Base-by-base conservation (phyloP, 2,797 vertebrate genomes). In the Benthosema pterotum region DNA sequence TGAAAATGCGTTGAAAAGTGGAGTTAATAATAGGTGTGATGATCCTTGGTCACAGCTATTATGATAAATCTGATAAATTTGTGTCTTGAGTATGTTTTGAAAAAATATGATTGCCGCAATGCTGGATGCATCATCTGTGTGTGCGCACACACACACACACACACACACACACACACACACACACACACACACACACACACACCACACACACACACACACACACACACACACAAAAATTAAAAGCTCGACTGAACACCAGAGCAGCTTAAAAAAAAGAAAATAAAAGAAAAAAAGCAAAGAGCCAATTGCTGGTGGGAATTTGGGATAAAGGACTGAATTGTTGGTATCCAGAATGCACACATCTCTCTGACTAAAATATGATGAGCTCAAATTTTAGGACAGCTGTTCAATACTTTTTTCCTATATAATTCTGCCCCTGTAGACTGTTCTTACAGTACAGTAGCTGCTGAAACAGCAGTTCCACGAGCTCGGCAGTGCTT, bases 391-490 rank as follows among this genome's bases (percentile, higher is more conserved):
- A 32, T 32, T 8, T 32, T 9, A 32, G 32, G 32, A 32, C 32
- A 32, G 32, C 32, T 32, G 5, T 7, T 32, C 32, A 7, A 32
- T 63, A 42, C 19, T 32, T 66, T 56, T n/a, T 49, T n/a, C 9
- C 7, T 54, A 22, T 19, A 42, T 79, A 64, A 68, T 56, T 66
- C 64, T 64, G 66, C 63, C 77, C 61, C 60, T 60, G 68, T 77
- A 61, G 80, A 69, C 5, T 0, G 15, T 65, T 60, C 58, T 2
- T 72, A 4, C 4, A n/a, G 28, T 32, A 25, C 22, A 25, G 17
- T 57, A 63, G 55, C 59, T 50, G 77, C 86, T 83, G 79, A 87
- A 53, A 87, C 79, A 88, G 85, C 80, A 65, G n/a, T 19, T 51
- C 57, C 55, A 32, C 28, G 25, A 63, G 42, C 48, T 61, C 18